These are phyloP conservation scores for Delphinapterus leucas DNA, from an alignment of 2,113 vertebrate genomes.

Conservation along the genomic window DNA sequence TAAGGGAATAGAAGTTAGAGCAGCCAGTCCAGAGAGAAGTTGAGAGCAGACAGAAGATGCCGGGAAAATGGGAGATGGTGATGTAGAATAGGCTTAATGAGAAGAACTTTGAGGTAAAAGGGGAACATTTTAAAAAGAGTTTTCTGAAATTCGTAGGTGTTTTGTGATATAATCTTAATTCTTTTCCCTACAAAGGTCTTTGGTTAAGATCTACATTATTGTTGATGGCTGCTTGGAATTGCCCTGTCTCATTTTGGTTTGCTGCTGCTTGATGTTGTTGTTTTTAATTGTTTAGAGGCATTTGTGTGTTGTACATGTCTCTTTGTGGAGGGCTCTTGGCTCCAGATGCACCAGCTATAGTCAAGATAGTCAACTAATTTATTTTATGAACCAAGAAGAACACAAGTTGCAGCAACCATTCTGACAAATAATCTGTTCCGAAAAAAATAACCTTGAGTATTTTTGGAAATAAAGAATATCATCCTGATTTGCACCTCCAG, in stretches of 20 bases:
- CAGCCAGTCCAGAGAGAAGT: neutral
- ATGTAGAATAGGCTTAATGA: neutral
- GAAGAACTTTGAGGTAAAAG: neutral
- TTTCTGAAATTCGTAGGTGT: neutral
- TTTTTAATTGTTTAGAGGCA: neutral
- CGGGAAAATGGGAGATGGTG: rapidly evolving
- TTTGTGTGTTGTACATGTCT: rapidly evolving
- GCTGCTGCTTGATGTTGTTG: neutral
- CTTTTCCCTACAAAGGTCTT: neutral
- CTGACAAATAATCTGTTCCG: neutral
- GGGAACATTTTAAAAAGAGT: neutral
- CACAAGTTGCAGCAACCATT: neutral
- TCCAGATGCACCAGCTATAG: neutral
- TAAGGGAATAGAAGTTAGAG: neutral
- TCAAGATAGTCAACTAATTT: neutral
- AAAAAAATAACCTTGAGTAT: neutral
- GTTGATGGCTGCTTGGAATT: neutral
- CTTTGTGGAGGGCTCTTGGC: neutral
- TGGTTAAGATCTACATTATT: neutral
- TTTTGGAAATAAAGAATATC: neutral
- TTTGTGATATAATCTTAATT: neutral
- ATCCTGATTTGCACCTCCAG: neutral
- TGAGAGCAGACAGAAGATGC: too few relatives aligned
- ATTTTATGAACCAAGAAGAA: neutral
- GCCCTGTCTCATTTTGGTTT: neutral